Base-by-base conservation (phyloP, 2,888 invertebrate genomes). In the Plusia festucae region DNA sequence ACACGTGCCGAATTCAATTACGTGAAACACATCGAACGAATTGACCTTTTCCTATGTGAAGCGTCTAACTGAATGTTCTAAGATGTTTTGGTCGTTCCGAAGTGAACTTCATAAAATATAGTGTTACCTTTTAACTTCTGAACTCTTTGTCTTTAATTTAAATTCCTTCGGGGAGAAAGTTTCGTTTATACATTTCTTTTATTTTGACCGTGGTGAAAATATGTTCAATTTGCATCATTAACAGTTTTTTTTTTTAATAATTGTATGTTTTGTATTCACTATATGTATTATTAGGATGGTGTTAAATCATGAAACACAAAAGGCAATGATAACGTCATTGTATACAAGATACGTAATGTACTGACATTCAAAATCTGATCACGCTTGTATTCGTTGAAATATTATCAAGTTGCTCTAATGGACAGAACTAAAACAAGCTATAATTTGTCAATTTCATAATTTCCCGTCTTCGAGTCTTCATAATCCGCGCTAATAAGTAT, bases 1-100 rank as follows among this genome's bases (percentile, higher is more conserved):
- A 54, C 64, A 46, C 20, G 49, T n/a, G 52, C 52, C 46, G 1
- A 34, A 59, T 20, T 53, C 24, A 57, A 49, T 49, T 49, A 18
- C 46, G 16, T 40, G 15, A 40, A 40, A 20, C 20, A 18, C 18
- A 49, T 49, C 20, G 46, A 20, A 49, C 46, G 18, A 8, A 20
- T 49, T 13, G 18, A 49, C 46, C 18, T 20, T 18, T 49, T 11
- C 11, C n/a, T 9, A 20, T 49, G 46, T 20, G 46, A 46, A 15
- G 2, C n/a, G 40, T 40, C 7, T n/a, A 6, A n/a, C 16, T 20
- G 20, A 49, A 49, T 18, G 46, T 49, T 49, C 11, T 49, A 18
- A 18, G 40, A n/a, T n/a, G 40, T 40, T 40, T n/a, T 40, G n/a
- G n/a, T 40, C 40, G 40, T 5, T 40, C n/a, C 40, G n/a, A 6